Conservation (phyloP, 2,888 invertebrate genomes). For the Pollenia amentaria region DNA sequence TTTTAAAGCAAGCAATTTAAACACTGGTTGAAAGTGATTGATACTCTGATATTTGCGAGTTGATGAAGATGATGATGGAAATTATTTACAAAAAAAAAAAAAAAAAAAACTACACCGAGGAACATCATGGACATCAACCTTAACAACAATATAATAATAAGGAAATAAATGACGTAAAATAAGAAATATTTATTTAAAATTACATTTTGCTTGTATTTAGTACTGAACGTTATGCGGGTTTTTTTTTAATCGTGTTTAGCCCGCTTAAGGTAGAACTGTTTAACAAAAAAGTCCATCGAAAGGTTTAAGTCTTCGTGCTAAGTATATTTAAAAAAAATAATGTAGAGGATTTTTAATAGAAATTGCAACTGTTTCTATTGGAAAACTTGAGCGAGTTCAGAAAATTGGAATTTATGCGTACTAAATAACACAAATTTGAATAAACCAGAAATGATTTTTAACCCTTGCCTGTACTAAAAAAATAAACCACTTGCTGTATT, state of each 20-base stretch:
- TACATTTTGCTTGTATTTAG: constrained; percentile 49
- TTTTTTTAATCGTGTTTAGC: constrained; percentile 11
- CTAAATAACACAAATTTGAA: no score
- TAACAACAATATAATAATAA: constrained; percentile 69
- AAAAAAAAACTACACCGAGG: constrained; percentile 1
- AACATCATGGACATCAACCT: constrained; percentile 32
- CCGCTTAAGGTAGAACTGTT: constrained; percentile 5
- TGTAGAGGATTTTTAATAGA: no score
- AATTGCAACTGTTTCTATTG: no score
- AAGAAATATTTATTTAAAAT: constrained; percentile 71
- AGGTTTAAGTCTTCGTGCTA: no score
- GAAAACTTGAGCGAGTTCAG: no score
- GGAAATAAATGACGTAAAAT: constrained; percentile 72
- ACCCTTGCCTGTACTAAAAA: no score
- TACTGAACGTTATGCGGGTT: not conserved
- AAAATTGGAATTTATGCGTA: no score
- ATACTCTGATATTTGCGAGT: constrained; percentile 72
- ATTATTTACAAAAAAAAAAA: constrained; percentile 57
- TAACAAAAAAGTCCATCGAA: not conserved
- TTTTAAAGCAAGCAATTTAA: no score
- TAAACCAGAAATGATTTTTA: no score
- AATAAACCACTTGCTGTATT: no score
- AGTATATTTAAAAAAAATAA: no score
- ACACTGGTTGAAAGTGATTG: constrained; percentile 74
- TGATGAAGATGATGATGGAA: constrained; percentile 72